Evolutionary conservation across 2,113 vertebrate genomes (phyloP).

Genomic region (Petrocephalus microphthalmus): DNA sequence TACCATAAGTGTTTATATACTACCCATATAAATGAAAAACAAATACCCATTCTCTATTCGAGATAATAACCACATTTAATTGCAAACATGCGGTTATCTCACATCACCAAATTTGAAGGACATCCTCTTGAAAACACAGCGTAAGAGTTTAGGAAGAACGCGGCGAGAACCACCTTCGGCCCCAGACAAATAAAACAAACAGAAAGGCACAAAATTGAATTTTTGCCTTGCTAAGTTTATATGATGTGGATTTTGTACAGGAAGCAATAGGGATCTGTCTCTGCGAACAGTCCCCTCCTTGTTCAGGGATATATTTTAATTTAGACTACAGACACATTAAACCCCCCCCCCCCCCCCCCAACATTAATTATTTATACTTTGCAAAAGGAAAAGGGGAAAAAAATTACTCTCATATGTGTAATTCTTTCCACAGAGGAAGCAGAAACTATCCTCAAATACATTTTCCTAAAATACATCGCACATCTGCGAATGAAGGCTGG

Average conservation of each 20-base stretch:
- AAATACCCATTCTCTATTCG: not conserved
- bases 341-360: not conserved
- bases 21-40: not conserved
- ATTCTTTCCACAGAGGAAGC: constrained; percentile 27
- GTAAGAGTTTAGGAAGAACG: constrained; percentile 12
- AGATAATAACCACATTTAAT: constrained; percentile 15
- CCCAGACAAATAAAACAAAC: constrained; percentile 23
- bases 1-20: constrained; percentile 1
- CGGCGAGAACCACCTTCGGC: not conserved
- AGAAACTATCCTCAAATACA: constrained; percentile 9
- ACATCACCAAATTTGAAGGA: not conserved
- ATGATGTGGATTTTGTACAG: constrained; percentile 11
- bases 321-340: constrained; percentile 22
- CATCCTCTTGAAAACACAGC: constrained; percentile 13
- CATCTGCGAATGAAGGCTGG: constrained; percentile 22
- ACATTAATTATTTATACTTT: constrained; percentile 43
- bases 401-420: constrained; percentile 3
- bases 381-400: constrained; percentile 8
- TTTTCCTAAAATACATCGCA: constrained; percentile 24
- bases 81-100: constrained; percentile 10
- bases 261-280: constrained; percentile 30
- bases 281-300: constrained; percentile 27
- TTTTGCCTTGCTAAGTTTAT: constrained; percentile 30
- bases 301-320: constrained; percentile 35
- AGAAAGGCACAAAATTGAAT: not conserved